A percentile compares a stretch with the other conserved stretches of the same genome.
phyloP scores from a whole-genome alignment of 2,113 vertebrate species.

The Haemorhous mexicanus region DNA sequence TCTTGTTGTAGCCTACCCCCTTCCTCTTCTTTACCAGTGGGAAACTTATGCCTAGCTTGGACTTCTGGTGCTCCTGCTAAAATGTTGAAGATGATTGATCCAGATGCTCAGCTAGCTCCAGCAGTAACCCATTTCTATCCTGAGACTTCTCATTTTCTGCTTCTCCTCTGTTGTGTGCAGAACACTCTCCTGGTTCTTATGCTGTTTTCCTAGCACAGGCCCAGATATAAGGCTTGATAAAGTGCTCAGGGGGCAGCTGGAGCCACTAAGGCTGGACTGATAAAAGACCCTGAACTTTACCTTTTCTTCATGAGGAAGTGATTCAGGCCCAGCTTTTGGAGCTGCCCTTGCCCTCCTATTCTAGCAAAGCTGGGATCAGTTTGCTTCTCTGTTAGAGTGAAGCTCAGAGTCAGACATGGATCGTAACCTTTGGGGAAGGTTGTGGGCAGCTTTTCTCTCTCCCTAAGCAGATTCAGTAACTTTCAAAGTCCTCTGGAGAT shows the following conservation, averaged over 20 bases:
- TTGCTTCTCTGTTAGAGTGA: background rate
- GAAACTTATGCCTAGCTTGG: background rate
- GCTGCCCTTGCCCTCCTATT: background rate
- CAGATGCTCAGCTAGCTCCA: background rate
- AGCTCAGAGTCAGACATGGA: background rate
- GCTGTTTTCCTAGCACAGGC: background rate
- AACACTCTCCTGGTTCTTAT: accelerated
- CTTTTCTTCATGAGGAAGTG: background rate
- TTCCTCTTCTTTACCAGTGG: background rate
- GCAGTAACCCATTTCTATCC: background rate
- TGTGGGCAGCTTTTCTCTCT: background rate
- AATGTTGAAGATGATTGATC: background rate
- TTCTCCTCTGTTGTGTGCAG: background rate
- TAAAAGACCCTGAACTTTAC: background rate
- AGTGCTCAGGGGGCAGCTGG: background rate
- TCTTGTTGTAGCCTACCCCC: background rate
- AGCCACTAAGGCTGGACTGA: background rate
- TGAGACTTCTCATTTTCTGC: background rate
- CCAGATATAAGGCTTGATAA: background rate
- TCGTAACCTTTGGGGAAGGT: background rate
- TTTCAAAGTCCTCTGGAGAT: background rate
- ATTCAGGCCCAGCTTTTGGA: background rate
- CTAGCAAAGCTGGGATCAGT: background rate
- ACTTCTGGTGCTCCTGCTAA: background rate
- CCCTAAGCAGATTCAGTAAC: no score